Evolutionary conservation across 2,888 invertebrate species (phyloP).

Genomic region (Torymus aiolomorphi): DNA sequence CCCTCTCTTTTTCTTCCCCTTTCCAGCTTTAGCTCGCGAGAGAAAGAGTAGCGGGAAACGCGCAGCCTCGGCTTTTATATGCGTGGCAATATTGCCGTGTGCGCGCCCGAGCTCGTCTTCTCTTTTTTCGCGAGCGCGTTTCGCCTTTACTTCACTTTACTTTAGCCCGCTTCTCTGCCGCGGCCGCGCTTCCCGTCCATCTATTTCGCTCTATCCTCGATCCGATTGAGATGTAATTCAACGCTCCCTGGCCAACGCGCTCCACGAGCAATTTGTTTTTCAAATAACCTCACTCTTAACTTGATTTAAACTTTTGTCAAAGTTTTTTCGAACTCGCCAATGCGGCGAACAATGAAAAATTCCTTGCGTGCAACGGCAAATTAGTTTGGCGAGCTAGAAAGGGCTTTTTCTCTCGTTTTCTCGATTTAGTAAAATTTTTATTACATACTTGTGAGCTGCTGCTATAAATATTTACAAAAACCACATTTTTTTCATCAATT

Average conservation of each 20-base stretch:
- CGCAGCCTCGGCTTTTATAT: constrained; percentile 54
- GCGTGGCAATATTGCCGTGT: constrained; percentile 56
- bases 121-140: constrained; percentile 22
- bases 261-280: constrained; percentile 57
- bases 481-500: too few species aligned
- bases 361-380: constrained; percentile 46
- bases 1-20: constrained; percentile 9
- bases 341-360: constrained; percentile 53
- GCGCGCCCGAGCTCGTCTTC: constrained; percentile 28
- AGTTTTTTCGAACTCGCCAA: constrained; percentile 31
- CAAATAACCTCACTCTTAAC: constrained; percentile 56
- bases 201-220: constrained; percentile 47
- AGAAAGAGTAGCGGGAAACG: constrained; percentile 4
- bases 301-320: constrained; percentile 59
- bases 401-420: constrained; percentile 3
- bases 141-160: constrained; percentile 49
- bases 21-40: constrained; percentile 59
- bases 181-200: constrained; percentile 46
- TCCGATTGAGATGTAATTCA: constrained; percentile 60
- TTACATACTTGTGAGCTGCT: too few species aligned
- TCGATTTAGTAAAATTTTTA: neutral
- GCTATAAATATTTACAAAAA: too few species aligned
- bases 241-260: constrained; percentile 50
- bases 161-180: constrained; percentile 43
- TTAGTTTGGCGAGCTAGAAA: constrained; percentile 45